phyloP scores from a whole-genome alignment of 53 echinoderm and acorn worm genomes.

The Crossaster papposus region DNA sequence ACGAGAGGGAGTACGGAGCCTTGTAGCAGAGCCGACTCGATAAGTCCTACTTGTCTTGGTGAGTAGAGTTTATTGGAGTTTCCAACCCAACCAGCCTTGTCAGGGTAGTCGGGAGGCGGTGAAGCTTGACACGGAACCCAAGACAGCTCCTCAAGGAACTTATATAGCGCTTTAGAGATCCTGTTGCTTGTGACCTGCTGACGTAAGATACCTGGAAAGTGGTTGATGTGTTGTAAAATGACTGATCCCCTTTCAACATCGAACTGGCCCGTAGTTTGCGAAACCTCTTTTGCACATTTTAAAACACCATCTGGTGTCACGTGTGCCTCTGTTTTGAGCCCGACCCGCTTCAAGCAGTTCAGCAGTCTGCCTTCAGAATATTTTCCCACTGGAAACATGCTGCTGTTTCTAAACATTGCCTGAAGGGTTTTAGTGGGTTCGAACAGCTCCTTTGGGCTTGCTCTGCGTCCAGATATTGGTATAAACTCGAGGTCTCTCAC shows the following conservation, averaged over 20 bases:
- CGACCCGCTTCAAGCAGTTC: conserved; percentile 36
- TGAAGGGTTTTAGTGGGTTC: conserved; percentile 60
- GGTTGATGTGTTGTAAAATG: conserved; percentile 35
- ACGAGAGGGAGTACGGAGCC: conserved; percentile 48
- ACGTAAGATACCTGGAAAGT: conserved; percentile 29
- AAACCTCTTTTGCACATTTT: conserved; percentile 46
- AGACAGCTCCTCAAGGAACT: conserved; percentile 35
- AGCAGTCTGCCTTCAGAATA: conserved; percentile 41
- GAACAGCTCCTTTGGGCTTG: conserved; percentile 63
- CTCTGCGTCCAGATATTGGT: conserved; percentile 12
- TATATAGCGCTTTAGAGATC: conserved; percentile 41
- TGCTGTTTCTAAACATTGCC: conserved; percentile 34
- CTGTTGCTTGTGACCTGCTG: conserved; percentile 11
- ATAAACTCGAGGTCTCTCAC: conserved; percentile 60
- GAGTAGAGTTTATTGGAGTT: conserved; percentile 23
- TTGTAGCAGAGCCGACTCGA: conserved; percentile 36
- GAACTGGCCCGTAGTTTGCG: no score
- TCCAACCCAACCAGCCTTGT: conserved; percentile 47
- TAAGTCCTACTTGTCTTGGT: conserved; percentile 35
- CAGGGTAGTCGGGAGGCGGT: conserved; percentile 57
- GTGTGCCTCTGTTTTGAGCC: conserved; percentile 9
- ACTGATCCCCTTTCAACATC: conserved; percentile 37
- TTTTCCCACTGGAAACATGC: conserved; percentile 60
- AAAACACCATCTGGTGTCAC: conserved; percentile 49
- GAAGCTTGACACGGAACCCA: conserved; percentile 65